A percentile compares a stretch with the other conserved stretches of the same genome.
Evolutionary conservation across 2,888 invertebrate genomes (phyloP).

Genomic region (Ferrisia virgata): DNA sequence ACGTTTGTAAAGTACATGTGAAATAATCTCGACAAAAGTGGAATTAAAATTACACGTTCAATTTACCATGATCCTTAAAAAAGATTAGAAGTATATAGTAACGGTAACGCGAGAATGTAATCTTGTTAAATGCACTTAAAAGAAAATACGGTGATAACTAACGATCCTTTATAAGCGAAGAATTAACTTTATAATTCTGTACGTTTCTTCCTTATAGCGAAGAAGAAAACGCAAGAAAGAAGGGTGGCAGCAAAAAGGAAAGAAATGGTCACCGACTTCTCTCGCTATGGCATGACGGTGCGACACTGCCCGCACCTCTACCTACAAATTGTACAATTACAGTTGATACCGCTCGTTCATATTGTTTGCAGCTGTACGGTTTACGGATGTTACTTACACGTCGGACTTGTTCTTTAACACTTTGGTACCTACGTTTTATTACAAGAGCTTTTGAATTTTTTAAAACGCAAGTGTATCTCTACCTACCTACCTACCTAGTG

Average conservation of each 20-base stretch:
- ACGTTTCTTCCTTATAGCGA: background rate
- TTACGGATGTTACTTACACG: too few relatives aligned
- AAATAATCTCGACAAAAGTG: slow-evolving; percentile 18
- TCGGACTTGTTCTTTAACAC: too few relatives aligned
- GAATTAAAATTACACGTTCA: slow-evolving; percentile 18
- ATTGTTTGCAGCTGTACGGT: too few relatives aligned
- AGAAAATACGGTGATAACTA: slow-evolving; percentile 25
- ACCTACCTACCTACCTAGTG: too few relatives aligned
- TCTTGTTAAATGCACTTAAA: slow-evolving; percentile 27
- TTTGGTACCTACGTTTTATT: too few relatives aligned
- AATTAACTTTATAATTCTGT: slow-evolving; percentile 2
- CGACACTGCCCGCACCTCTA: background rate
- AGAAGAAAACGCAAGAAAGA: background rate
- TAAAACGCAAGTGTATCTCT: too few relatives aligned
- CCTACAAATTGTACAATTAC: background rate
- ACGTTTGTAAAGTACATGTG: background rate
- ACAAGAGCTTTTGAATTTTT: too few relatives aligned
- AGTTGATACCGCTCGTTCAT: too few relatives aligned
- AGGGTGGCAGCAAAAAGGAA: background rate
- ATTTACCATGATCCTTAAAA: background rate
- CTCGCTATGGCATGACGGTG: too few relatives aligned
- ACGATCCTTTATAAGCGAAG: slow-evolving; percentile 1
- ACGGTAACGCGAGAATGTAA: background rate
- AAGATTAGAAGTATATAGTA: background rate
- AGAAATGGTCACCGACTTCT: background rate